Evolutionary conservation across 2,797 vertebrate genomes (phyloP).

Genomic region (Champsocephalus esox): DNA sequence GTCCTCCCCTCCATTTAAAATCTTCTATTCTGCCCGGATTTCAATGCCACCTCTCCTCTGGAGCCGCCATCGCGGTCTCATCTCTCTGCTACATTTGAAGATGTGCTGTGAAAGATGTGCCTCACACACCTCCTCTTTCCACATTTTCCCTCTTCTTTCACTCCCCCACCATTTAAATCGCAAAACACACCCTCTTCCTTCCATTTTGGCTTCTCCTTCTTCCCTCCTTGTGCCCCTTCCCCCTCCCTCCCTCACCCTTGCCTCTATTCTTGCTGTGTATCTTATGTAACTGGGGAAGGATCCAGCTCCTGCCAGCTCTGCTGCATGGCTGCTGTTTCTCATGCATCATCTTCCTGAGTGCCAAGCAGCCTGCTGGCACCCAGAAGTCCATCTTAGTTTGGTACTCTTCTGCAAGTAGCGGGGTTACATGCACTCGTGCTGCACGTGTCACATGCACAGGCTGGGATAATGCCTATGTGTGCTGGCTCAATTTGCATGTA

Average conservation of each 20-base stretch:
- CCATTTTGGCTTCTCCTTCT: slow-evolving; percentile 65
- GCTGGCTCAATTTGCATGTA: slow-evolving; percentile 49
- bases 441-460: slow-evolving; percentile 28
- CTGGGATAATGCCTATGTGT: slow-evolving; percentile 17
- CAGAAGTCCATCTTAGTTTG: slow-evolving; percentile 47
- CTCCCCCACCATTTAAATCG: slow-evolving; percentile 34
- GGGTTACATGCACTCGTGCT: slow-evolving; percentile 25
- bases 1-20: slow-evolving; percentile 66
- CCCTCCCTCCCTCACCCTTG: slow-evolving; percentile 26
- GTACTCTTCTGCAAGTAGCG: slow-evolving; percentile 27
- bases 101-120: slow-evolving; percentile 51
- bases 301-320: slow-evolving; percentile 78
- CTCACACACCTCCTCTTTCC: slow-evolving; percentile 24
- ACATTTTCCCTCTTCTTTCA: slow-evolving; percentile 36
- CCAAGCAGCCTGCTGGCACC: slow-evolving; percentile 53
- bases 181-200: slow-evolving; percentile 55
- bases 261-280: slow-evolving; percentile 71
- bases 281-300: slow-evolving; percentile 80
- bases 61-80: slow-evolving; percentile 17
- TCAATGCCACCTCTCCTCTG: slow-evolving; percentile 40
- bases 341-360: slow-evolving; percentile 62
- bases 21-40: slow-evolving; percentile 50
- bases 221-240: slow-evolving; percentile 44
- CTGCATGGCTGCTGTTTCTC: slow-evolving; percentile 73
- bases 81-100: slow-evolving; percentile 61